A percentile compares a stretch with the other conserved stretches of the same genome.
These are phyloP conservation scores for Acleris holmiana DNA, from an alignment of 2,888 invertebrate genomes.

Conservation along the genomic window DNA sequence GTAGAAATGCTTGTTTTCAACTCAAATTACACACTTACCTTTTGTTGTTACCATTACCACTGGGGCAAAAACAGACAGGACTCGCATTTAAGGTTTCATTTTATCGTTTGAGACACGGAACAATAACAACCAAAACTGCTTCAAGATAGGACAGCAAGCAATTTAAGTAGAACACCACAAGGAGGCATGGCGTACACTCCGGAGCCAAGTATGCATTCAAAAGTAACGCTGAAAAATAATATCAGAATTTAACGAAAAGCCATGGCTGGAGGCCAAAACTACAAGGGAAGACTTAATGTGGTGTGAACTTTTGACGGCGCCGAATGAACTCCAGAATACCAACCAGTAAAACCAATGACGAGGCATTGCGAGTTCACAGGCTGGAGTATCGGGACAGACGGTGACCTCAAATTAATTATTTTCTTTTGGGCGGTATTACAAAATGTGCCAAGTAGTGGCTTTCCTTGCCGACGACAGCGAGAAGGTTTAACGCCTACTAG, in stretches of 20 bases:
- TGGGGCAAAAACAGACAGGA: no score
- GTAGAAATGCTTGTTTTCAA: no score
- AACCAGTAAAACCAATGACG: conserved; percentile 46
- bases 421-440: neutral
- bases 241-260: conserved; percentile 48
- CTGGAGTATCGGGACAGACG: neutral
- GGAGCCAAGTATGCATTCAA: conserved; percentile 23
- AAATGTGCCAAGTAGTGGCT: neutral
- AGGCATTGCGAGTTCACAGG: conserved; percentile 5
- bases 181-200: neutral
- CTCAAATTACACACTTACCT: no score
- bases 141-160: neutral
- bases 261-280: conserved; percentile 69
- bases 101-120: no score
- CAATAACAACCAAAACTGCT: no score
- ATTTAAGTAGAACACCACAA: neutral
- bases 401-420: neutral
- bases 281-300: conserved; percentile 62
- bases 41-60: no score
- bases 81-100: no score
- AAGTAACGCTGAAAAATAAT: conserved; percentile 54
- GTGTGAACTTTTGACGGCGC: conserved; percentile 72
- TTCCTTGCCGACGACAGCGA: no score
- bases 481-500: no score
- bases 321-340: conserved; percentile 67